Evolutionary conservation across 1,140 invertebrate genomes (phyloP), one percentile per base, ranked within the genome.

Genomic region (Lasaia peninsularis): DNA sequence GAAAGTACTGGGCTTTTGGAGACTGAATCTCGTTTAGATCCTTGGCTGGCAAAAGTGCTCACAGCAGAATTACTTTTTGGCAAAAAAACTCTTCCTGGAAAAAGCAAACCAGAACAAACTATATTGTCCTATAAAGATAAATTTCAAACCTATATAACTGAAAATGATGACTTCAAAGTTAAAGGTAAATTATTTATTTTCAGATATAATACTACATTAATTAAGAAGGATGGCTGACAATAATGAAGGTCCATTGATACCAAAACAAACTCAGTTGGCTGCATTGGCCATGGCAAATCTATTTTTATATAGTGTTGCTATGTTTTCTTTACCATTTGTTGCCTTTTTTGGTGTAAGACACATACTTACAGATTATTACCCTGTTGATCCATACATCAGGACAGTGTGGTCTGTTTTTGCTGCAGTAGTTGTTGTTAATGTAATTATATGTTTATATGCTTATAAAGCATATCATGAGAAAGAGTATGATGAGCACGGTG

Each of bases 61-160:
- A 93, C 96, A 60, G 93, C 94, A 35, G 96, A 97, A 82, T 85
- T 96, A 20, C 78, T 97, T n/a, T 96, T 94, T 91, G 95, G 95
- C 37, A 94, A 95, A 86, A 91, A 92, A 78, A 58, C 73, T n/a
- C 85, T 97, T 10, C 90, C 91, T 53, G 91, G 91, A 11, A 90
- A 93, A 48, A 92, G 92, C 63, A 95, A 93, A 83, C 95, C 95
- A 5, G 86, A 94, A 49, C 71, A 91, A 86, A 94, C 92, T 34
- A 89, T 96, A 63, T 73, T 93, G 40, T 80, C 85, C 51, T 95
- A 95, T 80, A 87, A 93, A 82, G 90, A 92, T 50, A 68, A 83
- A 59, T 86, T 88, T 67, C 79, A 86, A 54, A 81, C 75, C 58
- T 78, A 72, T 56, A 64, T 58, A 63, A 65, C 60, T 63, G 55